Evolutionary conservation across 1,140 invertebrate species (phyloP).

Genomic region (Acyrthosiphon pisum): DNA sequence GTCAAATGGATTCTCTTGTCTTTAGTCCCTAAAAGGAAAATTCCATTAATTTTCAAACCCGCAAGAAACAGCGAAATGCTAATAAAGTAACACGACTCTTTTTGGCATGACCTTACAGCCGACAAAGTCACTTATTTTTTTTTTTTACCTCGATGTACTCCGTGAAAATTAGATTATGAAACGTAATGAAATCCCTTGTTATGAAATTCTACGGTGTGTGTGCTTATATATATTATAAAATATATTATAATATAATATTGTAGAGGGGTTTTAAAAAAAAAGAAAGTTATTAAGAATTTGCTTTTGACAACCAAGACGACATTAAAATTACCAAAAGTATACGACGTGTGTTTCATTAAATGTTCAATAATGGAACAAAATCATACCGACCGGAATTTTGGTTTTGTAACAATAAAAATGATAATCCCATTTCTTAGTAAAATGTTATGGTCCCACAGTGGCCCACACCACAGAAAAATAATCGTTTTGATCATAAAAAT

Average conservation of each 20-base stretch:
- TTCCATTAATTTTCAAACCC: slow-evolving; percentile 24
- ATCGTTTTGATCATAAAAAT: not conserved
- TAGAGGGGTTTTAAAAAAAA: not conserved
- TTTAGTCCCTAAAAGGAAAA: slow-evolving; percentile 10
- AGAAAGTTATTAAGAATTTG: not conserved
- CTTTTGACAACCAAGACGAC: not conserved
- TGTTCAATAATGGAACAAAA: not conserved
- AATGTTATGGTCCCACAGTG: not conserved
- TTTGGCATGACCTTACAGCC: not conserved
- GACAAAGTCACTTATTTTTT: not conserved
- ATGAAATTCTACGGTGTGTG: not conserved
- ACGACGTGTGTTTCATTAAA: not conserved
- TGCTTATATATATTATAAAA: not conserved
- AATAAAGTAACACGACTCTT: slow-evolving; percentile 50
- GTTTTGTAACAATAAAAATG: not conserved
- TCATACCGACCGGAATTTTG: not conserved
- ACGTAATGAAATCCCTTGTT: slow-evolving; percentile 26
- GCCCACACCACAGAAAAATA: not conserved
- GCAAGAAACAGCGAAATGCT: not conserved
- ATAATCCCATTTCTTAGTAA: not conserved
- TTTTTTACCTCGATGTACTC: not conserved
- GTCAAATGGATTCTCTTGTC: not conserved
- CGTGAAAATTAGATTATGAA: slow-evolving; percentile 8
- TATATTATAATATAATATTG: not conserved
- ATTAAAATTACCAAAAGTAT: not conserved